phyloP scores from a whole-genome alignment of 2,113 vertebrate species.

The Prunella fulvescens region DNA sequence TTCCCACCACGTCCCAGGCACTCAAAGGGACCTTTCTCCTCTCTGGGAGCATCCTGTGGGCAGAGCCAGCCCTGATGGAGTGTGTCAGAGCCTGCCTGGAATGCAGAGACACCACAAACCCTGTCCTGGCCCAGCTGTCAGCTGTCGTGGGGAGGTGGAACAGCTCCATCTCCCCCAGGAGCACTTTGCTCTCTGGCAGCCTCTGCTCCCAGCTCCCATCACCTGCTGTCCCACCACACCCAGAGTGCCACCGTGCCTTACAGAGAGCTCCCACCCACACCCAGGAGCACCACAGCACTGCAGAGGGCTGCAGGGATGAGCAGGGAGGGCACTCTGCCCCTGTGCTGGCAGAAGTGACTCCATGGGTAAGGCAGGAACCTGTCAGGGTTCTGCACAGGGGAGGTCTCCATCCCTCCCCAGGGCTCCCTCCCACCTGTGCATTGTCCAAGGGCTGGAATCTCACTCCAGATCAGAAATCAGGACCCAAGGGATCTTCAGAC shows the following conservation, averaged over 20 bases:
- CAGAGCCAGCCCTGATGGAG: not conserved
- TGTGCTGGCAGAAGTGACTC: not conserved
- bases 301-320: not conserved
- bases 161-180: not conserved
- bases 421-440: not conserved
- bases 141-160: not conserved
- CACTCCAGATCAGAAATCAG: not conserved
- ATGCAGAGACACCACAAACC: not conserved
- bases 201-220: not conserved
- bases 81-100: constrained; percentile 3
- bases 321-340: not conserved
- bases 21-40: not conserved
- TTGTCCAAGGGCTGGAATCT: not conserved
- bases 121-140: constrained; percentile 45
- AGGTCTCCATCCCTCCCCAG: not conserved
- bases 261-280: not conserved
- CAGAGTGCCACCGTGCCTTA: not conserved
- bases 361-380: not conserved
- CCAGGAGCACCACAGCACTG: not conserved
- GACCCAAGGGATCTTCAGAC: not conserved
- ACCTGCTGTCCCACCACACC: not conserved
- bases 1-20: not conserved
- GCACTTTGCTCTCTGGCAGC: not conserved
- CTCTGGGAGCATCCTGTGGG: not conserved
- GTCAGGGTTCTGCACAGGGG: not conserved